These are phyloP conservation scores for Otus sunia DNA, from an alignment of 2,113 vertebrate genomes.

Conservation along the genomic window DNA sequence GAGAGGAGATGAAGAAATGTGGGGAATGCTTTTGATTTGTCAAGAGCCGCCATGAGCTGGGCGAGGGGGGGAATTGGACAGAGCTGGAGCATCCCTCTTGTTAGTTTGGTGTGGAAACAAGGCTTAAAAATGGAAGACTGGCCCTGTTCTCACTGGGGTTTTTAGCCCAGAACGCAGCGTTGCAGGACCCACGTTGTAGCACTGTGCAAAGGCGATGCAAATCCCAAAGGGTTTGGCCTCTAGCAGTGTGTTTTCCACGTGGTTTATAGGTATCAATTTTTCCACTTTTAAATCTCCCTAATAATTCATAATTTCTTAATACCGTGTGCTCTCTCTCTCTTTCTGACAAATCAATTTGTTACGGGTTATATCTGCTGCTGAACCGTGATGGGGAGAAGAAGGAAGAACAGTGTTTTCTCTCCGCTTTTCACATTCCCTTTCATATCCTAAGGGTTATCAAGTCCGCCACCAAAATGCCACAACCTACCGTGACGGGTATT, in stretches of 20 bases:
- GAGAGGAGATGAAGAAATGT: neutral
- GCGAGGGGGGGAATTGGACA: neutral
- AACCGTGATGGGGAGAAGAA: neutral
- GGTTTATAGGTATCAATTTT: neutral
- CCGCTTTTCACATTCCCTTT: neutral
- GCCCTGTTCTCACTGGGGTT: neutral
- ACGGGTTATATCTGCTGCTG: neutral
- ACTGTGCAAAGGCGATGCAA: neutral
- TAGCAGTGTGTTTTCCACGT: neutral
- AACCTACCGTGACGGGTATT: neutral
- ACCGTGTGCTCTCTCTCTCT: neutral
- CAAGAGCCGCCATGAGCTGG: neutral
- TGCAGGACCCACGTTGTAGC: neutral
- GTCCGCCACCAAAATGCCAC: neutral
- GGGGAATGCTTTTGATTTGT: neutral
- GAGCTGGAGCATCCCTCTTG: neutral
- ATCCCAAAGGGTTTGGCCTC: neutral
- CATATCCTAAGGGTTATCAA: constrained; percentile 23
- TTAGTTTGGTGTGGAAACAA: neutral
- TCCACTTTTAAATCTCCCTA: neutral
- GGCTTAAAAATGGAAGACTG: neutral
- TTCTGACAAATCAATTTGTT: constrained; percentile 39
- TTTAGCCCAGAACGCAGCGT: neutral
- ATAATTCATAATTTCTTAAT: constrained; percentile 43
- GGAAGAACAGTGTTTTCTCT: neutral